phyloP scores from a whole-genome alignment of 2,797 vertebrate genomes.

The Malurus splendens region DNA sequence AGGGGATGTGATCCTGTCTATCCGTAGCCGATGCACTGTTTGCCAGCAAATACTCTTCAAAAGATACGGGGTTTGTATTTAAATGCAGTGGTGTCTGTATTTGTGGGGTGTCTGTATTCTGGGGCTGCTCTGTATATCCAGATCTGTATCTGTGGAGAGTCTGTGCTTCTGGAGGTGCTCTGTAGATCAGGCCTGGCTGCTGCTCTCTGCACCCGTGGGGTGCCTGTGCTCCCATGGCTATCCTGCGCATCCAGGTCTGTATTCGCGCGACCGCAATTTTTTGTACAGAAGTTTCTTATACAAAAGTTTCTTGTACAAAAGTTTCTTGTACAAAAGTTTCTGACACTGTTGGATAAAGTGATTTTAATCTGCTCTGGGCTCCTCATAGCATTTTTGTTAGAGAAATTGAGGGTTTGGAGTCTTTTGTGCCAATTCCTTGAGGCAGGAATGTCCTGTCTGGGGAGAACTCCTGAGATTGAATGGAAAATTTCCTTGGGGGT shows the following conservation, averaged over 20 bases:
- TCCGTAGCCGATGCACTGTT: neutral
- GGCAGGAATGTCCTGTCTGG: neutral
- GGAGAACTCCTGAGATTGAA: neutral
- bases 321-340: neutral
- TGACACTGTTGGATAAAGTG: neutral
- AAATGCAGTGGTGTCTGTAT: neutral
- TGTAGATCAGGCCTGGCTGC: neutral
- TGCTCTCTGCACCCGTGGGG: neutral
- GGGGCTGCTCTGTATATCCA: neutral
- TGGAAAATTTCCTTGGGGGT: neutral
- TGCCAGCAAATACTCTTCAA: neutral
- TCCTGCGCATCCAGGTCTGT: neutral
- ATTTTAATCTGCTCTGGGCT: neutral
- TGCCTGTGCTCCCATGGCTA: neutral
- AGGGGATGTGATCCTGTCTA: neutral
- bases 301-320: neutral
- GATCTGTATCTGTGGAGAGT: neutral
- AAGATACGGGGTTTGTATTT: neutral
- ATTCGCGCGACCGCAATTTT: rapidly evolving
- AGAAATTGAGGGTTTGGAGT: neutral
- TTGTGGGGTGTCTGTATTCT: neutral
- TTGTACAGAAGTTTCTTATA: neutral
- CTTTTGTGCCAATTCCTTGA: neutral
- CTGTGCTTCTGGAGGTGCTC: neutral
- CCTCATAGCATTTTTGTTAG: neutral